Evolutionary conservation across 2,113 vertebrate genomes (phyloP).

Genomic region (Mionectes macconnelli): DNA sequence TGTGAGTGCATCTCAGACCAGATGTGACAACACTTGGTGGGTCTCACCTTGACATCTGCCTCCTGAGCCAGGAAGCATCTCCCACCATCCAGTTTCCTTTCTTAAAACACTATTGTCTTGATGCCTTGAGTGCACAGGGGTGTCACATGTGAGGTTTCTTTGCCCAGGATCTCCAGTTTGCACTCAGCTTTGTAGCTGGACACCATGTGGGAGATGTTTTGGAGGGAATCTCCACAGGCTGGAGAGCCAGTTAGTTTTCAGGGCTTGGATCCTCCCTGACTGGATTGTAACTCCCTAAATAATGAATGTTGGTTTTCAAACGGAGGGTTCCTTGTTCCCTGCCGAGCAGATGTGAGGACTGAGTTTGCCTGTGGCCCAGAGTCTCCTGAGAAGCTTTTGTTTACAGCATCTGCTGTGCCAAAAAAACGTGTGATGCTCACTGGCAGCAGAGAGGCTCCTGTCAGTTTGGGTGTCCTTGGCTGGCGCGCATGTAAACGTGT

Average conservation of each 20-base stretch:
- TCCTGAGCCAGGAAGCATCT: background rate
- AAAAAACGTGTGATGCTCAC: background rate
- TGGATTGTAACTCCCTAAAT: background rate
- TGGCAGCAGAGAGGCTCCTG: background rate
- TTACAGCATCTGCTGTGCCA: background rate
- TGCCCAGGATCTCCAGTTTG: background rate
- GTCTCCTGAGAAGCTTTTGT: conserved; percentile 1
- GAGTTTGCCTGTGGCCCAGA: background rate
- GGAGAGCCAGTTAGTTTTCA: background rate
- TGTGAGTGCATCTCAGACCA: background rate
- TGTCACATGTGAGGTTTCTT: background rate
- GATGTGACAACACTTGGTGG: background rate
- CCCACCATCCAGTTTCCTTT: background rate
- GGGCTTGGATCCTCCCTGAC: background rate
- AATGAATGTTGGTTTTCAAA: background rate
- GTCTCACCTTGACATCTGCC: background rate
- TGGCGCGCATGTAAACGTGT: background rate
- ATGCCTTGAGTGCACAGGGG: background rate
- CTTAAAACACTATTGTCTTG: background rate
- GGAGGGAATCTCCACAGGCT: background rate
- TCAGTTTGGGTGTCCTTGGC: background rate
- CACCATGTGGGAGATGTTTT: background rate
- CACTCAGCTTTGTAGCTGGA: background rate
- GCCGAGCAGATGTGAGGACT: background rate
- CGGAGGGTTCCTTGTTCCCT: background rate